A percentile compares a stretch with the other conserved stretches of the same genome.
These are phyloP conservation scores for Holcopasites calliopsidis DNA, from an alignment of 1,140 invertebrate species.

Conservation along the genomic window DNA sequence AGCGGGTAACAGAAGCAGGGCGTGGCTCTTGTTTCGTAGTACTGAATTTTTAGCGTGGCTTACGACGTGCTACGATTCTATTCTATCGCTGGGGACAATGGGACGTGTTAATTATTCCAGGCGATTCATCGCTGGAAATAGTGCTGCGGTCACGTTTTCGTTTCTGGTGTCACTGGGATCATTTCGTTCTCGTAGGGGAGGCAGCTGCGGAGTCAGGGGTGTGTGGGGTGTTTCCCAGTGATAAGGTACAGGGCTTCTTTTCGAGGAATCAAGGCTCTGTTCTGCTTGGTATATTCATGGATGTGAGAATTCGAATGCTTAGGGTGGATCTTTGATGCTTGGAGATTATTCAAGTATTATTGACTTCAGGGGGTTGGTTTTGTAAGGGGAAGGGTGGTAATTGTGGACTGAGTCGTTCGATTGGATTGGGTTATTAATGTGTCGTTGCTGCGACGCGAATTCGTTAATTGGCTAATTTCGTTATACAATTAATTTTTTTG, in stretches of 20 bases:
- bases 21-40: background rate
- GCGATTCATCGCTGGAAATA: background rate
- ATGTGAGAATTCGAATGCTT: background rate
- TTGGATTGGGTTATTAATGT: too few species aligned
- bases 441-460: too few species aligned
- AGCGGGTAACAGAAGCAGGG: background rate
- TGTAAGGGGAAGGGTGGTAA: too few species aligned
- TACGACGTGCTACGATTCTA: background rate
- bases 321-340: background rate
- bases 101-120: conserved; percentile 17
- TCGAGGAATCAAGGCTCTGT: background rate
- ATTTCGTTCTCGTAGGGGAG: background rate
- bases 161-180: background rate
- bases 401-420: too few species aligned
- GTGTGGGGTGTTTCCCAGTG: background rate
- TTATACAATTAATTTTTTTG: too few species aligned
- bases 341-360: too few species aligned
- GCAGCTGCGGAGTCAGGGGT: too few species aligned
- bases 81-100: background rate
- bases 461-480: too few species aligned
- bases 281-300: background rate
- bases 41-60: background rate
- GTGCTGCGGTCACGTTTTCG: background rate
- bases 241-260: background rate
- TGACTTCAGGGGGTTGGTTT: too few species aligned